A percentile compares a stretch with the other conserved stretches of the same genome.
phyloP scores from a whole-genome alignment of 1,140 invertebrate genomes.

The Caenorhabditis tropicalis region DNA sequence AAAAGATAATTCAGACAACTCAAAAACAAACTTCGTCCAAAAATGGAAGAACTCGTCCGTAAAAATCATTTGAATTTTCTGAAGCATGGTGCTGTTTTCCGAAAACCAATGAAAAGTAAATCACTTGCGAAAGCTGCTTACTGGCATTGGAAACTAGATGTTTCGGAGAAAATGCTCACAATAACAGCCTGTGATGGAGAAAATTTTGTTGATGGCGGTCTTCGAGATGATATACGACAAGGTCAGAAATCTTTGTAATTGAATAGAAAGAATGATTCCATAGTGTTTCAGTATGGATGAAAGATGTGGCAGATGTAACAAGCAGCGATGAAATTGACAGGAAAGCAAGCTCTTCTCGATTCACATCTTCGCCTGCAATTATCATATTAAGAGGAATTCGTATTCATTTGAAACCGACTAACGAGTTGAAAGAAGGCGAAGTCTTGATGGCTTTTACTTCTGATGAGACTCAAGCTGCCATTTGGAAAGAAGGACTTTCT shows the following conservation, averaged over 20 bases:
- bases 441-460: not conserved
- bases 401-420: slow-evolving; percentile 4
- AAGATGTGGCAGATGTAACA: slow-evolving; percentile 28
- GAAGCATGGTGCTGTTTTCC: slow-evolving; percentile 60
- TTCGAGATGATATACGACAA: slow-evolving; percentile 7
- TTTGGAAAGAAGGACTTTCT: not conserved
- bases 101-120: slow-evolving; percentile 53
- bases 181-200: slow-evolving; percentile 37
- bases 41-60: slow-evolving; percentile 61
- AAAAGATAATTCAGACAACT: slow-evolving; percentile 44
- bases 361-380: not conserved
- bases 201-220: slow-evolving; percentile 28
- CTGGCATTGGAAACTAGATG: slow-evolving; percentile 45
- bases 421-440: slow-evolving; percentile 7
- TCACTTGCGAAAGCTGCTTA: not conserved
- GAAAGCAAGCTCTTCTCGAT: slow-evolving; percentile 12
- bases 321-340: slow-evolving; percentile 12
- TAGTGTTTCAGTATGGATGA: slow-evolving; percentile 30
- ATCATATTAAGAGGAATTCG: not conserved
- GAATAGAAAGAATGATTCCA: not conserved
- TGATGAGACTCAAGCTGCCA: not conserved
- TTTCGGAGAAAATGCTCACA: not conserved
- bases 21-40: slow-evolving; percentile 54
- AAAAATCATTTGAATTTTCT: slow-evolving; percentile 57
- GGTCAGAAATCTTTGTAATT: not conserved